These are phyloP conservation scores for Gibbula magus DNA, from an alignment of 2,888 invertebrate genomes.

Conservation along the genomic window DNA sequence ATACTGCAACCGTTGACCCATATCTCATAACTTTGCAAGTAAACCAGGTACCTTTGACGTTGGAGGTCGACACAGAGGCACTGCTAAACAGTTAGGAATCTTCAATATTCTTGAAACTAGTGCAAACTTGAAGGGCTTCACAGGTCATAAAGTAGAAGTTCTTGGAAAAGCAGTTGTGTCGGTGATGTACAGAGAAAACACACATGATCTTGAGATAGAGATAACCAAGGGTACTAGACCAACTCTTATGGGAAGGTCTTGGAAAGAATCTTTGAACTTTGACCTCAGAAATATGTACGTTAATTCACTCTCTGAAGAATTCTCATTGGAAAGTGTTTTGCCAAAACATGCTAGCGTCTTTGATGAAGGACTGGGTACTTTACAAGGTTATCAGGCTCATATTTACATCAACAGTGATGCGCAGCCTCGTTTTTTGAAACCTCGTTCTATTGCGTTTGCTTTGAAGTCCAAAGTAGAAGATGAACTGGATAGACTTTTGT, in stretches of 20 bases:
- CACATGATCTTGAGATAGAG: neutral
- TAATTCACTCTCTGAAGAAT: neutral
- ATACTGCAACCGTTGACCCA: neutral
- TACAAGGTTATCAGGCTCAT: no score
- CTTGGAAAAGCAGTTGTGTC: no score
- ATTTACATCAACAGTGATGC: neutral
- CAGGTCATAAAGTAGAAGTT: no score
- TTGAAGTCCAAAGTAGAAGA: no score
- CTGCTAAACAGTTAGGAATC: neutral
- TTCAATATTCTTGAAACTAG: no score
- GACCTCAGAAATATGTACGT: neutral
- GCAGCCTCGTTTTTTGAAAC: neutral
- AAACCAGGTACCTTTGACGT: no score
- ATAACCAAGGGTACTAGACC: neutral
- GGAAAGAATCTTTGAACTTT: neutral
- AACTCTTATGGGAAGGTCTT: neutral
- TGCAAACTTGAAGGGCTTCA: no score
- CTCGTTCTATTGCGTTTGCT: neutral
- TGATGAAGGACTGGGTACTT: neutral
- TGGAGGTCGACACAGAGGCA: neutral
- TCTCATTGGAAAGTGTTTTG: neutral
- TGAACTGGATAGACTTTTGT: neutral
- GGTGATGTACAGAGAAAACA: neutral
- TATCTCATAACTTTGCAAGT: neutral
- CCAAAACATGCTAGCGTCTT: neutral